These are phyloP conservation scores for Aix galericulata DNA, from an alignment of 2,113 vertebrate genomes.

Conservation along the genomic window DNA sequence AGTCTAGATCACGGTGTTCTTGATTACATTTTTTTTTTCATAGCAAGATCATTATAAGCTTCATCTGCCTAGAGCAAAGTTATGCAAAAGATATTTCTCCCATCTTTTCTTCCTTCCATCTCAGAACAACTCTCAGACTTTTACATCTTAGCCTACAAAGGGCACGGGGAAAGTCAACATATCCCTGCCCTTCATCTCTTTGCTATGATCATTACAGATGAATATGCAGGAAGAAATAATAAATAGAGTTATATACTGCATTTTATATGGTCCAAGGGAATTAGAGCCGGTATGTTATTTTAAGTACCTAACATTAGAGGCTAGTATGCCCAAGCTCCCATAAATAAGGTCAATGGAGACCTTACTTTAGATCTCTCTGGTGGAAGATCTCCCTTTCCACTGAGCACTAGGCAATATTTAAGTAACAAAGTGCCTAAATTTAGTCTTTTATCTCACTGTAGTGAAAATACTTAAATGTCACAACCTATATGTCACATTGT, in stretches of 20 bases:
- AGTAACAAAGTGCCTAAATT: neutral
- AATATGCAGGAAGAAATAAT: neutral
- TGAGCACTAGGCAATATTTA: neutral
- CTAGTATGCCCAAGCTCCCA: neutral
- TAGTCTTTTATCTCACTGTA: neutral
- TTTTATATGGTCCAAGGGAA: neutral
- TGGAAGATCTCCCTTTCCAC: neutral
- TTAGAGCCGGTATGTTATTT: neutral
- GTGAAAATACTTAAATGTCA: neutral
- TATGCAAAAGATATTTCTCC: neutral
- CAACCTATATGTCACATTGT: too few species aligned
- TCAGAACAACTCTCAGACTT: neutral
- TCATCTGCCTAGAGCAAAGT: neutral
- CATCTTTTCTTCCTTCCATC: neutral
- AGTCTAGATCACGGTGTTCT: neutral
- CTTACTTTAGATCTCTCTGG: neutral
- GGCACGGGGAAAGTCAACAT: neutral
- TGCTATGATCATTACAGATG: neutral
- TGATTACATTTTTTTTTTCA: neutral
- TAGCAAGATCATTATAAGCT: neutral
- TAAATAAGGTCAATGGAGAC: neutral
- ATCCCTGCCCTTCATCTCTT: neutral
- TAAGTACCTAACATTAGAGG: neutral
- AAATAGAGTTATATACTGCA: neutral
- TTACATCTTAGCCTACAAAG: neutral